Evolutionary conservation across 23 tunicate genomes (phyloP), one percentile per base, ranked within the genome.

Genomic region (Clavelina lepadiformis): DNA sequence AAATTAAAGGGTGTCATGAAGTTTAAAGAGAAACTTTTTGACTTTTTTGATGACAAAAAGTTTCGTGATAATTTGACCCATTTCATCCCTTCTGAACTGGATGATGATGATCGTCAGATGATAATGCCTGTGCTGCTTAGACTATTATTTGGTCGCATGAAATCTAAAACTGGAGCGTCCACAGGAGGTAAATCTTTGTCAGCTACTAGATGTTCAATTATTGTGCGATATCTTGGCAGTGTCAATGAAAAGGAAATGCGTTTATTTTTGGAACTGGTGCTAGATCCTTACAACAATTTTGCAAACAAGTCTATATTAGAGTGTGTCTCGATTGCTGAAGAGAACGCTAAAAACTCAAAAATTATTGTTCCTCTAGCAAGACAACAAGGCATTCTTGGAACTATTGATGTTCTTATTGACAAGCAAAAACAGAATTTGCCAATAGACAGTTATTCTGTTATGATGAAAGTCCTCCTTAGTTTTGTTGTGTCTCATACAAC

Each of bases 131-230:
- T 75, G 18, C 49, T 81, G 64, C 38, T 89, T 20, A 63, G 81
- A 57, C 18, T 89, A 19, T 36, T 89, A 53, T 81, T 67, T 53
- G 97, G 97, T 18, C 54, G 80, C 28, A 63, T 89, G 69, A 72
- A 47, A 28, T 75, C 97, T 3, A 79, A 76, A 27, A 65, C 81
- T 23, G 81, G 81, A 6, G 19, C 38, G 23, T 53, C 61, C n/a
- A 28, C 60, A 2, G 72, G 68, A 0, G 81, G 86, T 24, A 74
- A 76, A 35, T 55, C 46, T 1, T 28, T 50, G 5, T 51, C 92
- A 27, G 58, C 6, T 0, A 37, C 67, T 2, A 59, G 82, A 1
- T 31, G 82, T 38, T 51, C 78, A 0, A 1, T 80, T 3, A 57
- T 89, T 0, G 46, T 89, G 35, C 70, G 97, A 33, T 89, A 68